phyloP scores from a whole-genome alignment of 2,888 invertebrate genomes.

The Gastracanthus pulcherrimus region DNA sequence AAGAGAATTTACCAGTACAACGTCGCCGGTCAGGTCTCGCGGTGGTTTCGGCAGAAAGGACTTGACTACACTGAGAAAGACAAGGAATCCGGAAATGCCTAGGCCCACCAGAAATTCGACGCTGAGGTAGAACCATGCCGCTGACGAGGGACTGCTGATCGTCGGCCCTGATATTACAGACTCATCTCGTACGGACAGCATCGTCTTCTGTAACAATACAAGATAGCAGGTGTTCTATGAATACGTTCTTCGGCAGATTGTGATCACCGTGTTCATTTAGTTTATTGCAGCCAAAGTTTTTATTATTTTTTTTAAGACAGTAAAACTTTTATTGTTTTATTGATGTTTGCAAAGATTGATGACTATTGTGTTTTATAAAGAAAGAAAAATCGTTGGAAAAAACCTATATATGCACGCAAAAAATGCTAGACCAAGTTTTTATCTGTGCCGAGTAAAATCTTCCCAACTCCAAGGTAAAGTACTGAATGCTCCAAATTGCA shows the following conservation, averaged over 20 bases:
- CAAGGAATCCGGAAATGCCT: constrained; percentile 64
- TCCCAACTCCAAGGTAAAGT: too few species aligned
- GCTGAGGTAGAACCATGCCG: constrained; percentile 68
- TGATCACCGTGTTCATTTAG: too few species aligned
- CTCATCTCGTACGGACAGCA: constrained; percentile 66
- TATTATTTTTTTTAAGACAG: too few species aligned
- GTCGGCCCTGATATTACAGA: constrained; percentile 51
- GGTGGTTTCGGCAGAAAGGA: constrained; percentile 73
- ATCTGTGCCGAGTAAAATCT: too few species aligned
- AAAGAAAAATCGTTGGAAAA: too few species aligned
- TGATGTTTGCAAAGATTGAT: too few species aligned
- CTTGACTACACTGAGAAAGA: constrained; percentile 65
- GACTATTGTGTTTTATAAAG: too few species aligned
- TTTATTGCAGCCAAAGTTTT: too few species aligned
- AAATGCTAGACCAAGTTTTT: too few species aligned
- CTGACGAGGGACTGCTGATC: constrained; percentile 62
- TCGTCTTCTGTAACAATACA: constrained; percentile 63
- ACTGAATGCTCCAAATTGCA: too few species aligned
- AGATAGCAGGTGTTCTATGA: not conserved
- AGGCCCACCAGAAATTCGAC: constrained; percentile 69
- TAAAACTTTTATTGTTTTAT: too few species aligned
- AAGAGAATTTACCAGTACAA: constrained; percentile 68
- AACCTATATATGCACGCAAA: too few species aligned
- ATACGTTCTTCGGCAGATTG: not conserved
- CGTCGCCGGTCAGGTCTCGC: constrained; percentile 69